Conservation (phyloP, 2,113 vertebrate species). For the Piaya cayana region DNA sequence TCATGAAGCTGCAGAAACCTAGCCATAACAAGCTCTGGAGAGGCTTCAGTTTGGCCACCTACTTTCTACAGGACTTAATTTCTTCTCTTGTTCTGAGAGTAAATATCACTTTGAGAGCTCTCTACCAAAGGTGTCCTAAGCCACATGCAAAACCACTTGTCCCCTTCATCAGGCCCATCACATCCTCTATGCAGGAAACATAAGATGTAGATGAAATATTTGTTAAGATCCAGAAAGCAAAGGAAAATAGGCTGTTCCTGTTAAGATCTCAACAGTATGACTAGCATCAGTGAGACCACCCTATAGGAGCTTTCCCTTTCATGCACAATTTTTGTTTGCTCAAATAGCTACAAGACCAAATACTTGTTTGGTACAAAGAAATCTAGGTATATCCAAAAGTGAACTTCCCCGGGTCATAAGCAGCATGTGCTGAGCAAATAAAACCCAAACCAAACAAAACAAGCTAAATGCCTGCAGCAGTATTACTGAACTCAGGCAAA, state of each 20-base stretch:
- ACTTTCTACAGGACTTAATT: background rate
- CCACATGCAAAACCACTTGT: background rate
- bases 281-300: background rate
- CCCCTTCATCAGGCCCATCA: background rate
- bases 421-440: background rate
- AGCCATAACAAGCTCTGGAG: background rate
- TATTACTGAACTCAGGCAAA: background rate
- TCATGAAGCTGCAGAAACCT: background rate
- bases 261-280: background rate
- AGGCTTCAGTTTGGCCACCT: background rate
- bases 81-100: background rate
- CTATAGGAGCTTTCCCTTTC: background rate
- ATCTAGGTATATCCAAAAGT: background rate
- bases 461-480: background rate
- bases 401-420: background rate
- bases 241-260: background rate
- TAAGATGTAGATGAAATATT: background rate
- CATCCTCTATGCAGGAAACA: background rate
- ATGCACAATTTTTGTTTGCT: background rate
- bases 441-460: background rate
- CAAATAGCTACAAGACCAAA: background rate
- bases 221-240: background rate
- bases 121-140: background rate
- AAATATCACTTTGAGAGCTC: background rate
- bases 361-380: background rate